These are phyloP conservation scores for Caenorhabditis tropicalis DNA, from an alignment of 1,140 invertebrate species.

Conservation along the genomic window DNA sequence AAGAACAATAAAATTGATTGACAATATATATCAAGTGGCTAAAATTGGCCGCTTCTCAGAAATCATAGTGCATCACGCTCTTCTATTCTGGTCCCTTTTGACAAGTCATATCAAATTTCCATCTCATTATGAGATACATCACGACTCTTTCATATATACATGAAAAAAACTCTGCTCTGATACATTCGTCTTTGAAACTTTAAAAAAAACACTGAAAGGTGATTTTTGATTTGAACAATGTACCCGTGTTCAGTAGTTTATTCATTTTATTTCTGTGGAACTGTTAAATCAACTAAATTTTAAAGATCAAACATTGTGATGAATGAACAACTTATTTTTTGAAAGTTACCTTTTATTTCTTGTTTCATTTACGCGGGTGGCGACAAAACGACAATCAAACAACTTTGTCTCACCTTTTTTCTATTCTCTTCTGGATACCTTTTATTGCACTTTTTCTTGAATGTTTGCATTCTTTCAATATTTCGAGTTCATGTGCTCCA, in stretches of 20 bases:
- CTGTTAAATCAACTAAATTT: neutral
- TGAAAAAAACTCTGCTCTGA: neutral
- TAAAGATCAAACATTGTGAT: slow-evolving; percentile 24
- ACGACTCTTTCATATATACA: neutral
- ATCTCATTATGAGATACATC: neutral
- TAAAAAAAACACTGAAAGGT: no score
- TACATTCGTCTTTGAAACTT: neutral
- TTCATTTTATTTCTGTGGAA: no score
- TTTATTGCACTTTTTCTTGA: neutral
- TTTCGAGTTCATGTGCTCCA: neutral
- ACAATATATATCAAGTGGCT: no score
- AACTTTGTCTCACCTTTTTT: neutral
- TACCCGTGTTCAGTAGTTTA: no score
- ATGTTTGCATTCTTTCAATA: slow-evolving; percentile 13
- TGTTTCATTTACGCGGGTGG: neutral
- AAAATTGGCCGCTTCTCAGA: neutral
- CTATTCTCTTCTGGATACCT: neutral
- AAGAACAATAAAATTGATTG: neutral
- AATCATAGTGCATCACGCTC: neutral
- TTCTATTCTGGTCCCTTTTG: neutral
- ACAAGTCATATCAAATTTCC: neutral
- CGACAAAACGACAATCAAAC: slow-evolving; percentile 17
- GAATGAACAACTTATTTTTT: slow-evolving; percentile 1
- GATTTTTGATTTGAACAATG: no score
- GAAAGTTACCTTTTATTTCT: neutral